Base-by-base conservation (phyloP, 1,140 invertebrate species). In the Bombus huntii region DNA sequence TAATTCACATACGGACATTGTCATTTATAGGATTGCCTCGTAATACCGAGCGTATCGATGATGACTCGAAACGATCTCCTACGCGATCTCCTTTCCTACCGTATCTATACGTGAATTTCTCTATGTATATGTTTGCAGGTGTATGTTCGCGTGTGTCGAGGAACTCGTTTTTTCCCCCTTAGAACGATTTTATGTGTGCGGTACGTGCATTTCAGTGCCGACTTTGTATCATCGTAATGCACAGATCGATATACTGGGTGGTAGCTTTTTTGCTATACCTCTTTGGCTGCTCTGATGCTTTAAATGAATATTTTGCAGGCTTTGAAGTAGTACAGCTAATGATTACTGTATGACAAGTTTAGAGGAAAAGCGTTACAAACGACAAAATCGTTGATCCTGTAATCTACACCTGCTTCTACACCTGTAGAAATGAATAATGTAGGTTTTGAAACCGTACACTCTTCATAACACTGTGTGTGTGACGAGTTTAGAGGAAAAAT, bases 201-300 rank as follows among this genome's bases (percentile, higher is more conserved):
- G 59, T 73, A 78, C 78, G 66, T 88, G 88, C 68, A 88, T 88
- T 72, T 86, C 87, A 47, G 59, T 79, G 70, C 78, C 78, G 70
- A 86, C 79, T 79, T 84, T 89, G 77, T 83, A 85, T 88, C 86
- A 85, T 71, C 66, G 57, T 37, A 74, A 84, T 62, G 77, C 72
- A 47, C 34, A 70, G 57, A 84, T 65, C 81, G 76, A 80, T 89
- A n/a, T 88, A 89, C 87, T 65, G 83, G 78, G 88, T 86, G 78
- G 78, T 1, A n/a, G 25, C 6, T 37, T 15, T 8, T 22, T 22
- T 22, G 5, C 1, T 22, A 53, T 22, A 53, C 12, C 59, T n/a
- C 12, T n/a, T 47, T 62, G 57, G 10, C 25, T 28, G 57, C 25
- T 28, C 3, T 28, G 59, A 62, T n/a, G 1, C 28, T 62, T 62